Conservation (phyloP, 2,113 vertebrate genomes). For the Prinia subflava region DNA sequence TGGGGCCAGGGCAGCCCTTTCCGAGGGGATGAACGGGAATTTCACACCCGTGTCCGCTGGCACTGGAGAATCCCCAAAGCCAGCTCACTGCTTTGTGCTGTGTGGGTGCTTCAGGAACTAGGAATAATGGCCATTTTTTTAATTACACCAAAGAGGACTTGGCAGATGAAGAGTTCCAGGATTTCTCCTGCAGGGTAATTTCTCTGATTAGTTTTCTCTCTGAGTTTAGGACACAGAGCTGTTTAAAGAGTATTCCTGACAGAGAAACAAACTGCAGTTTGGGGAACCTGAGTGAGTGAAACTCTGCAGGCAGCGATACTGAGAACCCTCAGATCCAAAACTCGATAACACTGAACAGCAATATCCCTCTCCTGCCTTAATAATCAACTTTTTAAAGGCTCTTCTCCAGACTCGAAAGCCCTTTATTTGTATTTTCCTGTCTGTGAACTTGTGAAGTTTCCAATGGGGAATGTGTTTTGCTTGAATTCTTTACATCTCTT, state of each 20-base stretch:
- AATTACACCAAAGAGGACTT: neutral
- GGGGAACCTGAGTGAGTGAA: neutral
- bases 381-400: neutral
- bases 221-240: neutral
- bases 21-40: neutral
- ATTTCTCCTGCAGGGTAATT: neutral
- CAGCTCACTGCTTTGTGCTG: neutral
- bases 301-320: neutral
- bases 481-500: accelerated
- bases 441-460: neutral
- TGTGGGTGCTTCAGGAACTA: neutral
- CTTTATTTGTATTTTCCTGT: neutral
- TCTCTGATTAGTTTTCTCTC: neutral
- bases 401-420: neutral
- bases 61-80: accelerated
- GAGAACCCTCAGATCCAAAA: neutral
- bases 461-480: neutral
- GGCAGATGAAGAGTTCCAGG: neutral
- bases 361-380: neutral
- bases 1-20: neutral
- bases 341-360: neutral
- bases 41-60: neutral
- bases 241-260: accelerated
- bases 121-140: accelerated
- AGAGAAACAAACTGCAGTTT: neutral